phyloP scores from a whole-genome alignment of 2,888 invertebrate genomes.

The Tetheella fluctuosa region DNA sequence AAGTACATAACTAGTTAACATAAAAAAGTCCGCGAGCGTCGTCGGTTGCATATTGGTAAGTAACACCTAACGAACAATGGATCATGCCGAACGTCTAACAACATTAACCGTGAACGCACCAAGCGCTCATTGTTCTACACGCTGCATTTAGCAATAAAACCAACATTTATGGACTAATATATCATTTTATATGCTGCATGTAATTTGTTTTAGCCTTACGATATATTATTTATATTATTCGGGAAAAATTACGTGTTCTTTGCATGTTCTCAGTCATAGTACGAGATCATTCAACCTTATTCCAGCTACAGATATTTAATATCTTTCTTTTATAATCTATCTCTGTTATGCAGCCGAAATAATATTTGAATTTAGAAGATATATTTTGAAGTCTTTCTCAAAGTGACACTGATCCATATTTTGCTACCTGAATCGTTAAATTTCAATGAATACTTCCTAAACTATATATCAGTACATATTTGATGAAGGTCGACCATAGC shows the following conservation, averaged over 20 bases:
- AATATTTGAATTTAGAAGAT: no score
- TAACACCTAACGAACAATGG: constrained; percentile 41
- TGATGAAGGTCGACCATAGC: not conserved
- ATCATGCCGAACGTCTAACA: constrained; percentile 32
- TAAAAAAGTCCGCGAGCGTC: constrained; percentile 16
- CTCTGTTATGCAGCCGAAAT: no score
- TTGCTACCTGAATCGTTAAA: no score
- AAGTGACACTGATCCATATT: no score
- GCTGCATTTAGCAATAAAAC: constrained; percentile 34
- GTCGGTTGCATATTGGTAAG: constrained; percentile 25
- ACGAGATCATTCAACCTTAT: not conserved
- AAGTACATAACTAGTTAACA: not conserved
- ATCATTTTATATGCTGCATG: constrained; percentile 40
- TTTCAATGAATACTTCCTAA: no score
- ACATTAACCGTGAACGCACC: constrained; percentile 35
- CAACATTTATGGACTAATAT: constrained; percentile 40
- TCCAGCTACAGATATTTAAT: no score
- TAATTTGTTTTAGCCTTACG: constrained; percentile 15
- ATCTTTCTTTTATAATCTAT: no score
- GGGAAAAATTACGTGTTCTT: not conserved
- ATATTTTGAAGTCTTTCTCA: no score
- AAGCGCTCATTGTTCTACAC: constrained; percentile 38
- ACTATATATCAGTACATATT: not conserved
- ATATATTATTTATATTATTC: constrained; percentile 5
- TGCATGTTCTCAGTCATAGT: not conserved